Evolutionary conservation across 2,888 invertebrate genomes (phyloP), one percentile per base, ranked within the genome.

Genomic region (Odontothrips loti): DNA sequence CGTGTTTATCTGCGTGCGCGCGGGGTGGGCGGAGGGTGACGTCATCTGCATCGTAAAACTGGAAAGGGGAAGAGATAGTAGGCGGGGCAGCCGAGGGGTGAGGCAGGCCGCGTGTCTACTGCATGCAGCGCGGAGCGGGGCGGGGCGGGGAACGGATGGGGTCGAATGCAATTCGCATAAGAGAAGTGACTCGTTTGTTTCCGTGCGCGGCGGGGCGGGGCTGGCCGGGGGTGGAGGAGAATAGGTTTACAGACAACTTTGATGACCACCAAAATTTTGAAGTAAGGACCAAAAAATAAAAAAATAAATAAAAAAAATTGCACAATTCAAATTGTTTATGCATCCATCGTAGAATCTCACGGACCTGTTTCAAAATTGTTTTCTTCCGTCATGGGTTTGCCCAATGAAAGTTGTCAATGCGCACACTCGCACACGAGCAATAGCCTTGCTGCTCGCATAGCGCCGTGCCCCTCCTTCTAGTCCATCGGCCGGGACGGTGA

Each of bases 41-140:
- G 68, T 75, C 68, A 75, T 75, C 68, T 75, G 68, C 68, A 75
- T 75, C 68, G 68, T 75, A 75, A 75, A 75, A 75, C 68, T 27
- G 58, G 58, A 2, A 0, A n/a, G 58, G 51, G 51, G 34, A 43
- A 43, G 34, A 43, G n/a, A 2, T 17, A 17, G 51, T 20, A 15
- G 58, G 58, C 58, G 58, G 6, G 20, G 58, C n/a, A n/a, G n/a
- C n/a, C 51, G 15, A 51, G 51, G 15, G 15, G 51, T 20, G 15
- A 10, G 58, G 51, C 51, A 4, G 51, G 10, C 58, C n/a, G 20
- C 68, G 68, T 23, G 68, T n/a, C 23, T 8, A 9, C 11, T n/a
- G 10, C 27, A 12, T 75, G 68, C 58, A 17, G 68, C 68, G 68
- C 10, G 0, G 68, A 23, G 68, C 8, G 27, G 27, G 1, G 27